A percentile compares a stretch with the other conserved stretches of the same genome.
Evolutionary conservation across 2,113 vertebrate species (phyloP).

Genomic region (Gasterosteus nipponicus): DNA sequence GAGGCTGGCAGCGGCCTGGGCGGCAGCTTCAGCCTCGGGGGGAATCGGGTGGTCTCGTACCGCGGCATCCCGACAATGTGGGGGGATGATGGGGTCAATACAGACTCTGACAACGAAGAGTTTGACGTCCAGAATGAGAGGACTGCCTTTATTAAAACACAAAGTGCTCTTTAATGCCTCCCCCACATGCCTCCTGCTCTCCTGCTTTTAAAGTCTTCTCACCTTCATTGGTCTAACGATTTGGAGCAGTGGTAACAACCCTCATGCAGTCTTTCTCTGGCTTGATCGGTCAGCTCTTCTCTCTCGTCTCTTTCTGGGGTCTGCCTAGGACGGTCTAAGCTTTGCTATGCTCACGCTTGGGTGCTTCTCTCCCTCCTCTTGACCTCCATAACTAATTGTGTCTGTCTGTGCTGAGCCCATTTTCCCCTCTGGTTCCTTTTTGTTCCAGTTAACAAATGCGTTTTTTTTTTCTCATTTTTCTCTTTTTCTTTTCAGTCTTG

Average conservation of each 20-base stretch:
- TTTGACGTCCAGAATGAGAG: constrained; percentile 90
- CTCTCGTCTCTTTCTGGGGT: constrained; percentile 29
- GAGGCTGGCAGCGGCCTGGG: constrained; percentile 77
- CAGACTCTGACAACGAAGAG: constrained; percentile 92
- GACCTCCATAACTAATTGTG: constrained; percentile 59
- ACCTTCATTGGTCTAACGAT: constrained; percentile 41
- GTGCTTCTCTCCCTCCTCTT: constrained; percentile 60
- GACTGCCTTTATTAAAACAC: constrained; percentile 99
- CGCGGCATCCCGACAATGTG: constrained; percentile 94
- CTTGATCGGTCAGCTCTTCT: constrained; percentile 43
- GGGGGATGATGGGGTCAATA: constrained; percentile 88
- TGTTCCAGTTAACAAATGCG: constrained; percentile 73
- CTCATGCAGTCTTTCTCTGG: constrained; percentile 54
- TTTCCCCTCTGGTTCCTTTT: constrained; percentile 55
- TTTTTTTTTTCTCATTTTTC: constrained; percentile 49
- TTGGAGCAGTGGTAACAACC: constrained; percentile 57
- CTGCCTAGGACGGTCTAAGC: constrained; percentile 38
- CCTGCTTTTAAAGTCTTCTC: constrained; percentile 48
- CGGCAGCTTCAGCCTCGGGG: constrained; percentile 70
- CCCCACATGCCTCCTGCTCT: constrained; percentile 22
- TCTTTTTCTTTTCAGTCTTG: constrained; percentile 54
- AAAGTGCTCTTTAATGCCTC: constrained; percentile 95
- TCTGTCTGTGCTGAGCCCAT: constrained; percentile 59
- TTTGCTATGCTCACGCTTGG: constrained; percentile 65
- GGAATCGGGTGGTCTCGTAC: constrained; percentile 87